Evolutionary conservation across 2,888 invertebrate genomes (phyloP).

Genomic region (Drosophila leonis): DNA sequence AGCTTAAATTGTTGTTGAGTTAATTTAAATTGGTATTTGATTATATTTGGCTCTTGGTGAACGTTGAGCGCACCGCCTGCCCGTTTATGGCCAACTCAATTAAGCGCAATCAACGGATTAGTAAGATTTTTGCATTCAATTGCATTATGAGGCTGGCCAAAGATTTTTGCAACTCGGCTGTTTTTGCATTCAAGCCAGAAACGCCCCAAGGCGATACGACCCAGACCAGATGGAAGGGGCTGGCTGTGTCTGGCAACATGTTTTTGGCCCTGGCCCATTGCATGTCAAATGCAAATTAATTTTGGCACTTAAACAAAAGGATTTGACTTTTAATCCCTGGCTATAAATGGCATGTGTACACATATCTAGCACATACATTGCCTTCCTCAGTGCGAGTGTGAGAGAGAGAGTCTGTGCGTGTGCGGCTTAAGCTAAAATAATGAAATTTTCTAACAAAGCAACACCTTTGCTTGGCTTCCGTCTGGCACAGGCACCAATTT

Average conservation of each 20-base stretch:
- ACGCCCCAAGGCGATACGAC: conserved; percentile 42
- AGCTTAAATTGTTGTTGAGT: conserved; percentile 80
- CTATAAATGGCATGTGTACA: conserved; percentile 80
- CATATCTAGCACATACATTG: conserved; percentile 58
- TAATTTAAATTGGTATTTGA: conserved; percentile 81
- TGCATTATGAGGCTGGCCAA: conserved; percentile 62
- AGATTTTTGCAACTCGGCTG: conserved; percentile 44
- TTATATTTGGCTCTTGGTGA: conserved; percentile 72
- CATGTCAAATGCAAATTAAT: conserved; percentile 81
- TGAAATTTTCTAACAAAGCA: conserved; percentile 80
- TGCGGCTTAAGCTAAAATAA: conserved; percentile 76
- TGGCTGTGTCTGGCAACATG: conserved; percentile 63
- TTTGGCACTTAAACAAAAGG: conserved; percentile 80
- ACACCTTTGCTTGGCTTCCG: conserved; percentile 66
- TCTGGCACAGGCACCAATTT: conserved; percentile 69
- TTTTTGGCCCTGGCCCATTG: conserved; percentile 70
- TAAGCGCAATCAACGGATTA: conserved; percentile 79
- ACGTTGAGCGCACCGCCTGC: conserved; percentile 53
- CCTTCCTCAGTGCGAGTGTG: background rate
- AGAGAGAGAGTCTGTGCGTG: conserved; percentile 22
- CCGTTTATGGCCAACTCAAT: conserved; percentile 81
- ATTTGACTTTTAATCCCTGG: conserved; percentile 81
- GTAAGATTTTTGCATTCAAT: conserved; percentile 74
- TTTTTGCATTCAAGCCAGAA: conserved; percentile 32
- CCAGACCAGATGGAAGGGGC: conserved; percentile 19